Evolutionary conservation across 2,888 invertebrate genomes (phyloP).

Genomic region (Ischnus inquisitorius): DNA sequence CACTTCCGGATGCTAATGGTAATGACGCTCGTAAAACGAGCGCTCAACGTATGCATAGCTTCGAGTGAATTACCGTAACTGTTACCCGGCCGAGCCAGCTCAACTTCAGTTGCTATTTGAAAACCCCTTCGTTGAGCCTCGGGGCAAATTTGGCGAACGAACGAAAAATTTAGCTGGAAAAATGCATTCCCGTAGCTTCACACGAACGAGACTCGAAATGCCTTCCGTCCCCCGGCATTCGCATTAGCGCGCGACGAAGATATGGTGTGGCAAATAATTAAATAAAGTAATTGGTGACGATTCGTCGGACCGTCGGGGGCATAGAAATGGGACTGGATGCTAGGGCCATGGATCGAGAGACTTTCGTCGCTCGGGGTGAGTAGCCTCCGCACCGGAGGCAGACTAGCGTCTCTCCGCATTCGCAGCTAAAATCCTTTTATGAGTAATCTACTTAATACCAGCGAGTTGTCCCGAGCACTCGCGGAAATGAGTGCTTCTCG

Average conservation of each 20-base stretch:
- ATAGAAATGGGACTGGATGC: conserved; percentile 15
- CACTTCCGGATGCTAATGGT: conserved; percentile 22
- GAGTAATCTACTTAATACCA: conserved; percentile 62
- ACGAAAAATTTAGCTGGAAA: neutral
- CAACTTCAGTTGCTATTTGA: neutral
- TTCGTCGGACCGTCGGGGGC: conserved; percentile 27
- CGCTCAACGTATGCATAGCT: conserved; percentile 18
- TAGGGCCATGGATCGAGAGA: conserved; percentile 14
- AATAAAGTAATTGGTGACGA: conserved; percentile 54
- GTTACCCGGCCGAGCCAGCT: neutral
- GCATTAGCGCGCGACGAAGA: neutral
- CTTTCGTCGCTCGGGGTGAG: conserved; percentile 41
- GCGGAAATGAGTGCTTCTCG: conserved; percentile 27
- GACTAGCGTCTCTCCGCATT: conserved; percentile 13
- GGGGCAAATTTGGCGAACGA: neutral
- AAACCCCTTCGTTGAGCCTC: conserved; percentile 1
- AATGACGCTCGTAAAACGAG: conserved; percentile 45
- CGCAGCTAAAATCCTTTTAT: conserved; percentile 54
- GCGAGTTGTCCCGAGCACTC: conserved; percentile 39
- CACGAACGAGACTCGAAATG: neutral
- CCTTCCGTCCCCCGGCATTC: neutral
- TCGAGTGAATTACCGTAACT: conserved; percentile 18
- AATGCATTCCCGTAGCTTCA: neutral
- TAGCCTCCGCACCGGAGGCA: conserved; percentile 7
- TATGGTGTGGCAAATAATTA: conserved; percentile 30